Conservation (phyloP, 2,888 invertebrate species). For the Diaphora mendica region DNA sequence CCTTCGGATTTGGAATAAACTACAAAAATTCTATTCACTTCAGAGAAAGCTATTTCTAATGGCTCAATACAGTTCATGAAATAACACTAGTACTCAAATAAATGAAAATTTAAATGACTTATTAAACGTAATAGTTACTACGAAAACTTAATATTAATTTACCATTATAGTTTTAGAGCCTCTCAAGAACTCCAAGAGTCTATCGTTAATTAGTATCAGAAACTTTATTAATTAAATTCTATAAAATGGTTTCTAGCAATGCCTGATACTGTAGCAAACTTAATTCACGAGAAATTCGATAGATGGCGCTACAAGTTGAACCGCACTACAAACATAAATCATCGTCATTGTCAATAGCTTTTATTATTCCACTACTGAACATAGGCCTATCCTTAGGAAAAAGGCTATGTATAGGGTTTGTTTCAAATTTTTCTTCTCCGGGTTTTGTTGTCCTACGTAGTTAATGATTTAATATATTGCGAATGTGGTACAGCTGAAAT, state of each 20-base stretch:
- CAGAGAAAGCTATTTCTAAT: not conserved
- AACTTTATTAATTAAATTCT: slow-evolving; percentile 3
- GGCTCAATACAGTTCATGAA: not conserved
- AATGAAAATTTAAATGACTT: not conserved
- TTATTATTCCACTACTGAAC: no score
- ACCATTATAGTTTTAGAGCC: not conserved
- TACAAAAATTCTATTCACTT: not conserved
- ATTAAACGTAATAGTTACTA: not conserved
- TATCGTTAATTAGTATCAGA: not conserved
- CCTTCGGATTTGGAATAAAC: not conserved
- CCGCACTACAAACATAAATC: no score
- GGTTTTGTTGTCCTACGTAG: no score
- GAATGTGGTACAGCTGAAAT: no score
- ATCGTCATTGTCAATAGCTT: no score
- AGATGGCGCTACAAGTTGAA: not conserved
- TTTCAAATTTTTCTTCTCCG: no score
- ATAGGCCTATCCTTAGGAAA: no score
- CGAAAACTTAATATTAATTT: not conserved
- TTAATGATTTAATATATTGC: no score
- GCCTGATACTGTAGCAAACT: not conserved
- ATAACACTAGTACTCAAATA: not conserved
- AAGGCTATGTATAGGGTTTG: no score
- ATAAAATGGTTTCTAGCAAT: not conserved
- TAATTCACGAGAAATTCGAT: not conserved
- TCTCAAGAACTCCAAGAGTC: not conserved